phyloP scores from a whole-genome alignment of 2,888 invertebrate genomes.

The Tachina fera region DNA sequence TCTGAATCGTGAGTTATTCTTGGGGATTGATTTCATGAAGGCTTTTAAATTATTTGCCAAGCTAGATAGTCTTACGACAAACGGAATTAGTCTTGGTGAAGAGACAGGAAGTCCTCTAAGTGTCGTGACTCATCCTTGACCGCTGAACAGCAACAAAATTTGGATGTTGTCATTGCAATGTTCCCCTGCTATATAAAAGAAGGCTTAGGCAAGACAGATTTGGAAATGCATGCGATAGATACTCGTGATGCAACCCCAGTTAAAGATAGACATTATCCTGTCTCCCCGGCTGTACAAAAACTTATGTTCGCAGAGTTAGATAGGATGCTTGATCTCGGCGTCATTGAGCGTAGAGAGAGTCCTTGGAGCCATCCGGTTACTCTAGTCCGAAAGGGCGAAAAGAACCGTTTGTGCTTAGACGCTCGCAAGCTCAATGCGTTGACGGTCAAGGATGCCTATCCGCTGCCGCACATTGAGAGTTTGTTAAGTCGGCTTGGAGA shows the following conservation, averaged over 20 bases:
- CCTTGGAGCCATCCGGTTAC: background rate
- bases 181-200: background rate
- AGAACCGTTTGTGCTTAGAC: constrained; percentile 32
- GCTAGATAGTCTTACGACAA: background rate
- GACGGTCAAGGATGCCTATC: too few relatives aligned
- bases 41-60: too few relatives aligned
- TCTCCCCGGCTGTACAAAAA: too few relatives aligned
- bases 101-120: background rate
- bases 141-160: too few relatives aligned
- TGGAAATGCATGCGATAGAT: background rate
- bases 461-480: too few relatives aligned
- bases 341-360: too few relatives aligned
- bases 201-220: background rate
- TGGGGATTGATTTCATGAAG: too few relatives aligned
- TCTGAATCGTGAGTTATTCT: background rate
- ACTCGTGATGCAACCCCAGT: constrained; percentile 7
- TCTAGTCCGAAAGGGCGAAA: constrained; percentile 18
- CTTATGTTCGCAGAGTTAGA: too few relatives aligned
- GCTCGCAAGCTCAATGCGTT: constrained; percentile 28
- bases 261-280: background rate
- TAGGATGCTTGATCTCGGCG: too few relatives aligned
- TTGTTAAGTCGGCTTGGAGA: too few relatives aligned
- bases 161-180: background rate
- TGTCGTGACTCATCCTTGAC: too few relatives aligned
- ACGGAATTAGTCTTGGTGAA: background rate